Percentiles rank a stretch among this genome's conserved stretches.
These are phyloP conservation scores for Lysiphlebus fabarum DNA, from an alignment of 1,140 invertebrate genomes.

Conservation along the genomic window DNA sequence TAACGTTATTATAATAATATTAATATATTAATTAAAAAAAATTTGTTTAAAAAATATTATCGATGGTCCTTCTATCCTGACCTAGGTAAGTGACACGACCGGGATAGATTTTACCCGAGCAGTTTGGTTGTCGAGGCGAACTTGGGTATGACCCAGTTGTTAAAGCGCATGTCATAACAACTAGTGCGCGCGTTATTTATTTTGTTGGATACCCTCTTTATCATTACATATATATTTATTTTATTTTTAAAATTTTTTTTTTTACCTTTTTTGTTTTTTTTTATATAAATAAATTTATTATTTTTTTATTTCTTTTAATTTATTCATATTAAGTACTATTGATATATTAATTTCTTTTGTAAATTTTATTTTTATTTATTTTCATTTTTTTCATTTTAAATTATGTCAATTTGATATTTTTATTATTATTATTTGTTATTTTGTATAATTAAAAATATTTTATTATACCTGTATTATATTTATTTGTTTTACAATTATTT, in stretches of 20 bases:
- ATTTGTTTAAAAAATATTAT: conserved; percentile 18
- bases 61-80: conserved; percentile 38
- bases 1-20: conserved; percentile 25
- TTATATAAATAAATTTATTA: conserved; percentile 3
- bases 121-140: conserved; percentile 23
- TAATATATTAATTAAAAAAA: background rate
- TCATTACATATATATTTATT: background rate
- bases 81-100: conserved; percentile 38
- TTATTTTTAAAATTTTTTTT: conserved; percentile 12
- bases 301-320: background rate
- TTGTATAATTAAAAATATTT: no score
- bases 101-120: conserved; percentile 29
- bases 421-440: no score
- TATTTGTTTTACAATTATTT: no score
- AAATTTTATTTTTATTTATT: no score
- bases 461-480: no score
- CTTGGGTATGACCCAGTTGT: conserved; percentile 44
- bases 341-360: background rate
- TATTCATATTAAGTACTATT: background rate
- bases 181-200: conserved; percentile 42
- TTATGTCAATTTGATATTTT: no score
- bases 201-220: conserved; percentile 4
- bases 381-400: no score
- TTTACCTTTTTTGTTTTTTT: background rate
- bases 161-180: conserved; percentile 43